These are phyloP conservation scores for Sweltsa coloradensis DNA, from an alignment of 1,140 invertebrate genomes.

Conservation along the genomic window DNA sequence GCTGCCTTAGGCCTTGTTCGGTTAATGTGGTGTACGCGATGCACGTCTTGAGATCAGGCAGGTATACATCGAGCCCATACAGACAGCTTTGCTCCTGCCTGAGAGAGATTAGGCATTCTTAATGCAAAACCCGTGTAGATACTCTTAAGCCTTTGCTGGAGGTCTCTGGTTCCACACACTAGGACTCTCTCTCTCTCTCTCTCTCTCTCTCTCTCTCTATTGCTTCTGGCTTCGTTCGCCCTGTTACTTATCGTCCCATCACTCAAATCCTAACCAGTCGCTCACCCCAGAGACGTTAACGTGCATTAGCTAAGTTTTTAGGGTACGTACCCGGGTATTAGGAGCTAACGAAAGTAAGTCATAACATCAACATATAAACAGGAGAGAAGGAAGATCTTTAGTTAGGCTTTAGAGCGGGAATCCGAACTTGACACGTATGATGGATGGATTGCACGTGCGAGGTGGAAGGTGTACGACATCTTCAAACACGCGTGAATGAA, in stretches of 20 bases:
- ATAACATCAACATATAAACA: too few relatives aligned
- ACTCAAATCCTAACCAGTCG: conserved; percentile 9
- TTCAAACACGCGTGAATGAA: too few relatives aligned
- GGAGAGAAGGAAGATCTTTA: too few relatives aligned
- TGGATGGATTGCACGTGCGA: too few relatives aligned
- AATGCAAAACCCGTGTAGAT: conserved; percentile 13
- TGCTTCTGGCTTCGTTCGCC: not conserved
- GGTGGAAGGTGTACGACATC: too few relatives aligned
- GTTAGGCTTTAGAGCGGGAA: too few relatives aligned
- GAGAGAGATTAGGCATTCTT: conserved; percentile 12
- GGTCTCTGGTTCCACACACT: not conserved
- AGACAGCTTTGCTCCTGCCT: not conserved
- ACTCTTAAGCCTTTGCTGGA: not conserved
- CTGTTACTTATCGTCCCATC: conserved; percentile 4
- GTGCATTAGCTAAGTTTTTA: conserved; percentile 3
- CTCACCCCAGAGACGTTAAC: conserved; percentile 1
- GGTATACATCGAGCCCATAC: not conserved
- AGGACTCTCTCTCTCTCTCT: too few relatives aligned
- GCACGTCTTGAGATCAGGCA: conserved; percentile 6
- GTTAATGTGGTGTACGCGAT: too few relatives aligned
- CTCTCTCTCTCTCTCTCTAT: not conserved
- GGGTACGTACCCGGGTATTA: too few relatives aligned
- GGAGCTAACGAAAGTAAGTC: too few relatives aligned
- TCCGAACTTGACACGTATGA: too few relatives aligned
- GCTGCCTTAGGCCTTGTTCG: too few relatives aligned